These are phyloP conservation scores for Choristoneura rosaceana DNA, from an alignment of 2,888 invertebrate species.

Conservation along the genomic window DNA sequence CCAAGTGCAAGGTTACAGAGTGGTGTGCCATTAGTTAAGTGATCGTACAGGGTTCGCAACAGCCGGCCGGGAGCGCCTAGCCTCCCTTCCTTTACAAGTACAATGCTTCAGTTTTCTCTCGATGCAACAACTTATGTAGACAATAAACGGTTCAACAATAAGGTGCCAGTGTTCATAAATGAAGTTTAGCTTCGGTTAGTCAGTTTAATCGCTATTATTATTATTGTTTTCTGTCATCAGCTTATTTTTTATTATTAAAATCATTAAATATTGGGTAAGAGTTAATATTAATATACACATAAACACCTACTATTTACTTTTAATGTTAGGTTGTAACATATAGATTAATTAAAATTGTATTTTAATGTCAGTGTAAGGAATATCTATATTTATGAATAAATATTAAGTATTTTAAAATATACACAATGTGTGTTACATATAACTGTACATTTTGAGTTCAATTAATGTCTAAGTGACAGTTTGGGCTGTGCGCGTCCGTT, in stretches of 20 bases:
- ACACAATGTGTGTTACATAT: conserved; percentile 77
- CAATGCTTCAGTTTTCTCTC: conserved; percentile 43
- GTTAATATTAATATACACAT: conserved; percentile 63
- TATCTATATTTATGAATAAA: conserved; percentile 81
- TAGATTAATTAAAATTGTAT: conserved; percentile 66
- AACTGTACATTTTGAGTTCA: conserved; percentile 80
- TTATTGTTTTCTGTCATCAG: conserved; percentile 55
- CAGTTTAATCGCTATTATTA: conserved; percentile 54
- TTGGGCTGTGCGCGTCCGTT: conserved; percentile 33
- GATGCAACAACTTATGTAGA: conserved; percentile 50
- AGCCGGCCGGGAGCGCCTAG: conserved; percentile 36
- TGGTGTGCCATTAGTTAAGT: conserved; percentile 64
- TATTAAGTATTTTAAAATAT: conserved; percentile 75
- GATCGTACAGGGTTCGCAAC: conserved; percentile 55
- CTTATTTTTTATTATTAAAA: conserved; percentile 56
- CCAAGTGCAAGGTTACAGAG: conserved; percentile 50
- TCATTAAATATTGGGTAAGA: conserved; percentile 60
- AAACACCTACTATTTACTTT: conserved; percentile 73
- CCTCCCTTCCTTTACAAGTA: conserved; percentile 42
- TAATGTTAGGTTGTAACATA: conserved; percentile 76
- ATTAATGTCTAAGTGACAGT: conserved; percentile 62
- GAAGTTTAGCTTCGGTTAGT: conserved; percentile 54
- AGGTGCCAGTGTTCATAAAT: conserved; percentile 73
- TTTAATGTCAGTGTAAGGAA: conserved; percentile 72
- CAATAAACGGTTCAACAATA: conserved; percentile 61